Base-by-base conservation (phyloP, 2,113 vertebrate species). In the Melanocharis versteri region DNA sequence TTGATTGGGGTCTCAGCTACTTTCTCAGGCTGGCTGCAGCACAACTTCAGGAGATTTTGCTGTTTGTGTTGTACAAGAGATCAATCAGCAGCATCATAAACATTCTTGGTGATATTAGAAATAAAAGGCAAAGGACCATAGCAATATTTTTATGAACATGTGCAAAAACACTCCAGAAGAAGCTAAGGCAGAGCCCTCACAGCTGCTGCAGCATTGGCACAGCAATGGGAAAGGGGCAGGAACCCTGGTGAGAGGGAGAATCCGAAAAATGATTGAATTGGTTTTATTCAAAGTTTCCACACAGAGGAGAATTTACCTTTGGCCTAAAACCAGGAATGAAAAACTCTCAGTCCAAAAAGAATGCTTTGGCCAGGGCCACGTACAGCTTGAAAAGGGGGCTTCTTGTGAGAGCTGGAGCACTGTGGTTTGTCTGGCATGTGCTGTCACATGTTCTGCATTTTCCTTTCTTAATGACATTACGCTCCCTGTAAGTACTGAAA, bases 391-490 rank as follows among this genome's bases (percentile, higher is more conserved):
- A 81, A 92, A 87, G 68, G 93, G 89, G 93, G 73, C 50, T 95
- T 83, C 93, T 95, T 64, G 30, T 87, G 93, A 90, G 93, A 95
- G 93, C 72, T 28, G 12, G 17, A 88, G 79, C 11, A 19, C 56
- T 86, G 96, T 70, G 96, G 92, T 92, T 96, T 68, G 68, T 81
- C 93, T 90, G 94, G 90, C 94, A 96, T 90, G 60, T 89, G 64
- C 90, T 64, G 39, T 90, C 88, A 95, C 82, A 62, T 95, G 95
- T 53, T 96, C 91, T 83, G 81, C 83, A 83, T 97, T 95, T 95
- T 87, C 79, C 48, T 81, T 90, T 94, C 90, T 83, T 95, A 96
- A 95, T 97, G 91, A 56, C 24, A 89, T 95, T 90, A 95, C 56
- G 39, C 76, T 93, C 60, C 30, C 51, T 78, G 18, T 84, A 94